These are phyloP conservation scores for Drosophila yakuba DNA, from an alignment of 1,140 invertebrate species.

Conservation along the genomic window DNA sequence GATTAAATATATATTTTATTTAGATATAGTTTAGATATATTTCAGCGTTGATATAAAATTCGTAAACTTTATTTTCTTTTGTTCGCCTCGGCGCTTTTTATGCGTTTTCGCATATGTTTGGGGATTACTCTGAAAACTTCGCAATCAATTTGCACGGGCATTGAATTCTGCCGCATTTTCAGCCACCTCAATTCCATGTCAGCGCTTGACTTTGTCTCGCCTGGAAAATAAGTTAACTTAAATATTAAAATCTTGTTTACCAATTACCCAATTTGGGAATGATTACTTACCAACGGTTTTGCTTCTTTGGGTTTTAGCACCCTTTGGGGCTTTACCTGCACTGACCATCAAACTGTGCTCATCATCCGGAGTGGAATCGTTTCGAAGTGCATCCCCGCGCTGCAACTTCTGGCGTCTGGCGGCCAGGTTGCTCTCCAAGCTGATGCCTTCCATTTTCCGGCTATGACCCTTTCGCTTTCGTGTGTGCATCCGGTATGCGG, in stretches of 20 bases:
- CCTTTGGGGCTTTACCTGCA: constrained; percentile 9
- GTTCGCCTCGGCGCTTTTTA: constrained; percentile 71
- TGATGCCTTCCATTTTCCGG: constrained; percentile 30
- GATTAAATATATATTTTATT: constrained; percentile 27
- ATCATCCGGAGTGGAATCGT: constrained; percentile 77
- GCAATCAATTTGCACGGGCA: constrained; percentile 84
- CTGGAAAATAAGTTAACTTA: constrained; percentile 10
- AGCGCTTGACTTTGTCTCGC: constrained; percentile 15
- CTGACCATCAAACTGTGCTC: constrained; percentile 46
- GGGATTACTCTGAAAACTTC: constrained; percentile 77
- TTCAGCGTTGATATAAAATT: constrained; percentile 15
- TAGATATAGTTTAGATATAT: constrained; percentile 30
- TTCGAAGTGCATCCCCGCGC: constrained; percentile 75
- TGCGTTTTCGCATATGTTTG: constrained; percentile 74
- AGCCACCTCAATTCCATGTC: constrained; percentile 57
- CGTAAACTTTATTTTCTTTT: constrained; percentile 39
- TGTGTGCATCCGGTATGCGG: constrained; percentile 48
- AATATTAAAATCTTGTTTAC: too few species aligned
- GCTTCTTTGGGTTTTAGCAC: not conserved
- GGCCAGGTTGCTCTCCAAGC: constrained; percentile 62
- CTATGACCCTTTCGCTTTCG: constrained; percentile 39
- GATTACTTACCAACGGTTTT: constrained; percentile 38
- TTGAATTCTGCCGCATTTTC: constrained; percentile 72
- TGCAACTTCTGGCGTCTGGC: constrained; percentile 73
- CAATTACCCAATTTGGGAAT: too few species aligned